phyloP scores from a whole-genome alignment of 2,888 invertebrate genomes.

The Germaria angustata region DNA sequence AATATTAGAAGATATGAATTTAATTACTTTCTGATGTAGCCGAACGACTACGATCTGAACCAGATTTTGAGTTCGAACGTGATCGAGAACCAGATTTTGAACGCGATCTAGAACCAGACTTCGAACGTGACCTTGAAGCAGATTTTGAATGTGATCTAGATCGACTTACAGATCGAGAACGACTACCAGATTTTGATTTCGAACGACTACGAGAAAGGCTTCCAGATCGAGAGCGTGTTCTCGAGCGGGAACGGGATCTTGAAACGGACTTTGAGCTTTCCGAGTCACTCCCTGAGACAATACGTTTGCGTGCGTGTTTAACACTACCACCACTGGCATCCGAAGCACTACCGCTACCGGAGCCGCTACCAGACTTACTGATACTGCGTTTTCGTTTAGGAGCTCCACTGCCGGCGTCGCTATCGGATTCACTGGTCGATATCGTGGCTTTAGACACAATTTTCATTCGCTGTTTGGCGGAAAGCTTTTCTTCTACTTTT shows the following conservation, averaged over 20 bases:
- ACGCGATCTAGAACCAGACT: conserved; percentile 76
- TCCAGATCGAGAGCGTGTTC: conserved; percentile 63
- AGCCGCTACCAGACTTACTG: conserved; percentile 72
- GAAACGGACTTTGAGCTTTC: conserved; percentile 69
- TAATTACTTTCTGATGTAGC: conserved; percentile 69
- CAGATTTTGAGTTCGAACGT: conserved; percentile 68
- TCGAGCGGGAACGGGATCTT: conserved; percentile 70
- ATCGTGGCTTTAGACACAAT: conserved; percentile 97
- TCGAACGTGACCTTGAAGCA: conserved; percentile 75
- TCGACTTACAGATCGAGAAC: conserved; percentile 68
- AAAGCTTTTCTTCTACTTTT: conserved; percentile 81
- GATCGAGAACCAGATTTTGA: conserved; percentile 70
- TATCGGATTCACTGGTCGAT: conserved; percentile 90
- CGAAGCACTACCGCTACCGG: conserved; percentile 70
- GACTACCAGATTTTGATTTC: conserved; percentile 75
- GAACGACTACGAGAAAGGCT: conserved; percentile 69
- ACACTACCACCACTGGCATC: conserved; percentile 71
- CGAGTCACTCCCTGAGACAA: conserved; percentile 73
- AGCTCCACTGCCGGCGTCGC: conserved; percentile 69
- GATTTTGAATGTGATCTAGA: conserved; percentile 77
- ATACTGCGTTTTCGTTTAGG: conserved; percentile 78
- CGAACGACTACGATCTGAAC: conserved; percentile 67
- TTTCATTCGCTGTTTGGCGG: conserved; percentile 91
- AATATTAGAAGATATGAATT: conserved; percentile 72
- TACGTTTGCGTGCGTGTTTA: conserved; percentile 70